Conservation (phyloP, 2,113 vertebrate species). For the Atrichornis clamosus region DNA sequence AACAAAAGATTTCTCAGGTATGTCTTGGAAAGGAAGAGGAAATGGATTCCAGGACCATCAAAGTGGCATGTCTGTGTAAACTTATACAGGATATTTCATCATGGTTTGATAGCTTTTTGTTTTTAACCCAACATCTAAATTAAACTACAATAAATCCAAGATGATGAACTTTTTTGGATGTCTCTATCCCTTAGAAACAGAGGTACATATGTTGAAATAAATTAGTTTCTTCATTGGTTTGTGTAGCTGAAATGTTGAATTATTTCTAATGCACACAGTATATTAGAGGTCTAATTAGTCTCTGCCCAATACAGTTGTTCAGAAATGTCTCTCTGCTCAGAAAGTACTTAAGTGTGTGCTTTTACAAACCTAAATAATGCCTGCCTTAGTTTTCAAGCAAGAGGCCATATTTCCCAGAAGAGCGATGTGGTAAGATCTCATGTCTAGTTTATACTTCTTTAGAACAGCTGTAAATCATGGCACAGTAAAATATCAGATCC, state of each 20-base stretch:
- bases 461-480: neutral
- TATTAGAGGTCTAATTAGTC: neutral
- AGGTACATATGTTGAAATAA: neutral
- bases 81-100: neutral
- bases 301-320: neutral
- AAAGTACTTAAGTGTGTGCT: neutral
- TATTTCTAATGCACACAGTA: neutral
- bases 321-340: neutral
- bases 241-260: neutral
- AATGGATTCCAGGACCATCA: neutral
- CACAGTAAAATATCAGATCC: neutral
- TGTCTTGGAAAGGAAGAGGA: neutral
- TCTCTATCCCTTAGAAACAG: neutral
- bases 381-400: neutral
- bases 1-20: neutral
- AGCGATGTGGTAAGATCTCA: neutral
- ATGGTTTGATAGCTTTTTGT: neutral
- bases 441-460: neutral
- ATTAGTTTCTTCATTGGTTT: neutral
- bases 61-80: neutral
- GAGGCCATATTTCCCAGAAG: neutral
- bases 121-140: conserved; percentile 26
- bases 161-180: neutral
- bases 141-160: neutral
- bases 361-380: neutral